Base-by-base conservation (phyloP, 2,113 vertebrate species). In the Murina feae region DNA sequence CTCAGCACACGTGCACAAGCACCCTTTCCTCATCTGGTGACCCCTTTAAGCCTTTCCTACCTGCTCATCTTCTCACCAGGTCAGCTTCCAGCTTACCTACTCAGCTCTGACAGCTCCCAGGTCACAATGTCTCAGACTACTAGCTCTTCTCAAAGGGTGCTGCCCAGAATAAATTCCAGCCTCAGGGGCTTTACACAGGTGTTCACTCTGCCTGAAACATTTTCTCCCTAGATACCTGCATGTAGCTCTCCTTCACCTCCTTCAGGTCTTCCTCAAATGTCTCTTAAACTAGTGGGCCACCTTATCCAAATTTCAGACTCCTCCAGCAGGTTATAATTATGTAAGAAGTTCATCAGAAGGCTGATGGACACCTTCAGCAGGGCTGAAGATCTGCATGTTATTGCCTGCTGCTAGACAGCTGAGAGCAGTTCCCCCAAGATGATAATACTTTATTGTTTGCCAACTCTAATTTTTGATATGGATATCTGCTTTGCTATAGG, bases 151-250 rank as follows among this genome's bases (percentile, higher is more conserved):
- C 66, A 79, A 68, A 95, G 44, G 81, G 37, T 66, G 58, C 65
- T 79, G 42, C 79, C 76, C 60, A 89, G 74, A 95, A 86, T 69
- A 93, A 80, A 93, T 83, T 65, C 49, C 25, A 91, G 72, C 75
- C 65, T 86, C 58, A 68, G 80, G 69, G 42, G 6, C 39, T 86
- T 51, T 82, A 49, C 11, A 6, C 23, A 68, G 39, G 58, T 87
- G 28, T 13, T 96, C 35, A 13, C 21, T 90, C 23, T 75, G 49
- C 37, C 49, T 69, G 21, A 58, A 93, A 82, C 13, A 32, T 47
- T 66, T 32, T 9, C 37, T 9, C 32, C 2, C 80, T 39, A 49
- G 28, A 58, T 28, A 42, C 14, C 35, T 68, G 20, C 32, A 74
- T 28, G 30, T 35, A 55, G 55, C 55, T 74, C 51, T 79, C 23